These are phyloP conservation scores for Pangasius macronema DNA, from an alignment of 2,797 vertebrate genomes.

Conservation along the genomic window DNA sequence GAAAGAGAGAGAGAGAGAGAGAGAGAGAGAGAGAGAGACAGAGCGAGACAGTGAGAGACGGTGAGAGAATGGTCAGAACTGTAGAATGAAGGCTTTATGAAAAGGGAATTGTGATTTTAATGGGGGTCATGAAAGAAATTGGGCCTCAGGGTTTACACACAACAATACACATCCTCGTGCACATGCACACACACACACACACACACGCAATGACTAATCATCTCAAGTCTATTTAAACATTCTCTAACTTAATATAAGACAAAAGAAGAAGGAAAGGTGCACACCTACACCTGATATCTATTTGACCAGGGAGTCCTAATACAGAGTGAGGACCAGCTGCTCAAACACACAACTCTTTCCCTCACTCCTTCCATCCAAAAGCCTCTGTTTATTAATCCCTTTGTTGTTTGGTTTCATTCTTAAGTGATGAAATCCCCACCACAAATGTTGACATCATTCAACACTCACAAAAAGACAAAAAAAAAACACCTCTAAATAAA, in stretches of 20 bases:
- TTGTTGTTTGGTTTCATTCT: constrained; percentile 44
- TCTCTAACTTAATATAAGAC: constrained; percentile 15
- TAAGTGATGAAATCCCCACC: constrained; percentile 37
- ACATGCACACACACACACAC: constrained; percentile 18
- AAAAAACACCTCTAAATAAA: constrained; percentile 17
- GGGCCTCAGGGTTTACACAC: constrained; percentile 49
- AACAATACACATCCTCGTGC: constrained; percentile 23
- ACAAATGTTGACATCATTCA: constrained; percentile 49
- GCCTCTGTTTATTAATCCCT: constrained; percentile 46
- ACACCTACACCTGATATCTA: constrained; percentile 19
- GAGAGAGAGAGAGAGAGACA: constrained; percentile 11
- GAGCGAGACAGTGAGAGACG: constrained; percentile 12
- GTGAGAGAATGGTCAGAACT: constrained; percentile 27
- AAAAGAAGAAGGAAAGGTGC: background rate
- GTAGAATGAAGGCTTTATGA: constrained; percentile 44
- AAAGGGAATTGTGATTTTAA: constrained; percentile 52
- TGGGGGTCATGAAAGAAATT: constrained; percentile 41
- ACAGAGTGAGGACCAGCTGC: constrained; percentile 22
- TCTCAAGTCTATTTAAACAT: constrained; percentile 22
- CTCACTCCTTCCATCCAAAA: constrained; percentile 19
- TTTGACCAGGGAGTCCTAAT: constrained; percentile 15
- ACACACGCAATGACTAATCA: constrained; percentile 7
- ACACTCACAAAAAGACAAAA: constrained; percentile 25
- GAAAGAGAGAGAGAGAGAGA: constrained; percentile 13
- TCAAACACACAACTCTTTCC: constrained; percentile 33